Evolutionary conservation across 1,140 invertebrate species (phyloP).

Genomic region (Ooceraea biroi): DNA sequence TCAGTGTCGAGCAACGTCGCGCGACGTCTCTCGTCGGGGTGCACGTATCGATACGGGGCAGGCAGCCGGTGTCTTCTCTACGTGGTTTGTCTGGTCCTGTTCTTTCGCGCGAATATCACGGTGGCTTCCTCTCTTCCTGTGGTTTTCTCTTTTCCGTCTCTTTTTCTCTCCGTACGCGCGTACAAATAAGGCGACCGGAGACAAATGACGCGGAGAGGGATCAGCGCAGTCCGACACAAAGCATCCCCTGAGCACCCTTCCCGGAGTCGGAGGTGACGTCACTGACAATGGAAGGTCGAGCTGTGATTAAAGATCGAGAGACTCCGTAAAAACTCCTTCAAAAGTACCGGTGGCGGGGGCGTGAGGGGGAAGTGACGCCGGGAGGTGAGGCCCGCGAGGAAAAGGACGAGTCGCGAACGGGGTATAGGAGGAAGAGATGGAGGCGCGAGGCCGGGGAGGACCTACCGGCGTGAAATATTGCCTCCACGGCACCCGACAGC

Average conservation of each 20-base stretch:
- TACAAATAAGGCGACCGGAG: conserved; percentile 82
- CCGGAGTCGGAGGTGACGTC: conserved; percentile 83
- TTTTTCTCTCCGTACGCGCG: conserved; percentile 45
- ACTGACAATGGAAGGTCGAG: conserved; percentile 85
- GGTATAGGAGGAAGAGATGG: neutral
- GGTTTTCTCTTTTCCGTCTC: neutral
- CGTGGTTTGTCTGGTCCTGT: conserved; percentile 5
- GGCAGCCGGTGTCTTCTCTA: neutral
- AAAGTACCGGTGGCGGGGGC: conserved; percentile 76
- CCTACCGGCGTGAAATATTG: conserved; percentile 77
- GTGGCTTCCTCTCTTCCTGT: neutral
- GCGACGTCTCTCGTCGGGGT: conserved; percentile 32
- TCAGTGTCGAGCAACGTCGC: neutral
- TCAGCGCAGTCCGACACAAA: conserved; percentile 81
- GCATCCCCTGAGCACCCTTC: conserved; percentile 80
- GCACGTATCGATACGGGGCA: conserved; percentile 38
- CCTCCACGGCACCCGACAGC: conserved; percentile 81
- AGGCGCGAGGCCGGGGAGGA: conserved; percentile 34
- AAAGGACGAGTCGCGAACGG: conserved; percentile 45
- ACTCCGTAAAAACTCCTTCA: conserved; percentile 84
- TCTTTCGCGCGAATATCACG: conserved; percentile 38
- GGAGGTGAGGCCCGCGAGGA: conserved; percentile 60
- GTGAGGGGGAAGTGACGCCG: conserved; percentile 60
- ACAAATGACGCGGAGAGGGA: conserved; percentile 84
- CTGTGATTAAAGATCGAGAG: conserved; percentile 86